phyloP scores from a whole-genome alignment of 2,113 vertebrate genomes.

The Myiopsitta monachus region DNA sequence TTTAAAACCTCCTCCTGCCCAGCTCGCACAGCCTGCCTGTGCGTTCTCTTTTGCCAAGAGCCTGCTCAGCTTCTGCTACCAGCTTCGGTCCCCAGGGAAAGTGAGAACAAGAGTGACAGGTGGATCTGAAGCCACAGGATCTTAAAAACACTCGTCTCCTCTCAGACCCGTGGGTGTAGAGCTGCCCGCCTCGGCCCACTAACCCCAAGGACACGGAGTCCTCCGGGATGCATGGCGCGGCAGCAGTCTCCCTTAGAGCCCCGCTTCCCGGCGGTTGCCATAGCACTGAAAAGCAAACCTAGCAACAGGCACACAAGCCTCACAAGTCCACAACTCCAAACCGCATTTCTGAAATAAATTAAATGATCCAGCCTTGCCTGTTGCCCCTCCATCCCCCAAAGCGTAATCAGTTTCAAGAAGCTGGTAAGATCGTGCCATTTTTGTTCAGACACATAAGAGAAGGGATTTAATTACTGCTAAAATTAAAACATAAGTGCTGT shows the following conservation, averaged over 20 bases:
- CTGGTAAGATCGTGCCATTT: neutral
- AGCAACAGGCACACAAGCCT: slow-evolving; percentile 44
- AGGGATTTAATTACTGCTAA: slow-evolving; percentile 13
- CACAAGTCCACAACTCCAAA: slow-evolving; percentile 13
- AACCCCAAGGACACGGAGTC: slow-evolving; percentile 26
- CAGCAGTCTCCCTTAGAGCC: neutral
- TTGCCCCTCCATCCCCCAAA: neutral
- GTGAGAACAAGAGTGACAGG: neutral
- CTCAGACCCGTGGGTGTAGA: neutral
- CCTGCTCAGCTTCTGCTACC: neutral
- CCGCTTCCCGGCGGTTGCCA: slow-evolving; percentile 20
- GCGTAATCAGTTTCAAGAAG: neutral
- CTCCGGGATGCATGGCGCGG: neutral
- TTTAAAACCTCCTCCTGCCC: neutral
- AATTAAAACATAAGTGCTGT: neutral
- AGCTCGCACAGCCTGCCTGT: accelerated
- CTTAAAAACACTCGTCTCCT: neutral
- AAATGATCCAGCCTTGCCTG: neutral
- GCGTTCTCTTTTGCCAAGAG: neutral
- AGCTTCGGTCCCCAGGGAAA: neutral
- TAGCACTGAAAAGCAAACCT: slow-evolving; percentile 57
- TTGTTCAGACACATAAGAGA: neutral
- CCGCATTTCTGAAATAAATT: slow-evolving; percentile 34
- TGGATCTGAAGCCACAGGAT: neutral
- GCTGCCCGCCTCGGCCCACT: neutral